Evolutionary conservation across 2,888 invertebrate species (phyloP), one percentile per base, ranked within the genome.

Genomic region (Diaphora mendica): DNA sequence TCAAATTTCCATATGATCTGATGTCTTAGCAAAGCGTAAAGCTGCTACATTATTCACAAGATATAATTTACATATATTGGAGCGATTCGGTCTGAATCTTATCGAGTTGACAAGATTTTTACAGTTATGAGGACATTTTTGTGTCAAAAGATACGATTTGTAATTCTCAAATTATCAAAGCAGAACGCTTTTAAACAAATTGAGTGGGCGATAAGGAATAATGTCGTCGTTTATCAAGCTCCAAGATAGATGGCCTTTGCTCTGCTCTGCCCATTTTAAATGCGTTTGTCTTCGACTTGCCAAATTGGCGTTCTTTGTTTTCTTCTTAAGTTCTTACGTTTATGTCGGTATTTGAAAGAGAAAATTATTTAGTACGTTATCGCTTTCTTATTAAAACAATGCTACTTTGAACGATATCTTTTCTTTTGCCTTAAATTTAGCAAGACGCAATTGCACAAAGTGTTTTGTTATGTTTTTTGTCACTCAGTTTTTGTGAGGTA

Each of bases 171-270:
- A 95, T 95, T 95, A 95, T 95, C 93, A 95, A 95, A 95, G 95
- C 94, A 94, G 91, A 95, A 94, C 93, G 95, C 95, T 95, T 95
- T 95, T 94, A 95, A 95, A 95, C 94, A 95, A 95, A 95, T 95
- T 95, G 95, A 95, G 95, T 95, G 93, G 95, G 94, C 94, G 95
- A 95, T 95, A 95, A 95, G 94, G 92, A 95, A 94, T 95, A 95
- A 95, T 95, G 95, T 94, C 95, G 95, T 94, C 95, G 93, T 95
- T 95, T 95, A 95, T 95, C 95, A 95, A 94, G 94, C 92, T 91
- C 90, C 86, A 90, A 94, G 95, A 95, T 95, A 93, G 95, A 95
- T 95, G 93, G 93, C 91, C 89, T 91, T 92, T 91, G 93, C 94
- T 94, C 94, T 93, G 91, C 95, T 95, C 93, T 94, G 91, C 95